Percentiles rank a stretch among this genome's conserved stretches.
Conservation (phyloP, 2,888 invertebrate species). For the Lapara coniferarum region DNA sequence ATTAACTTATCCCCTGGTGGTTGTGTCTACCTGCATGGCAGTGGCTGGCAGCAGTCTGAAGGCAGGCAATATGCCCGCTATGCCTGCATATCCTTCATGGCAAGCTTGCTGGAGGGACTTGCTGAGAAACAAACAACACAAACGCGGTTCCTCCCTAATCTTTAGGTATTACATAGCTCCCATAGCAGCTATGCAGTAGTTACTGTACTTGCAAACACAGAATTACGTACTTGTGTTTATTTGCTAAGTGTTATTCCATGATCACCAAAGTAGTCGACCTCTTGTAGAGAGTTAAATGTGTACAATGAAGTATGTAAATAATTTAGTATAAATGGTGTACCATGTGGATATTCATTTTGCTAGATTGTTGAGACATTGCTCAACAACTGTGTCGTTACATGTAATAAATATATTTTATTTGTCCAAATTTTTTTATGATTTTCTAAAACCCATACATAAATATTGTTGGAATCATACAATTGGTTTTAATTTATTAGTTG, state of each 20-base stretch:
- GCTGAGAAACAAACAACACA: slow-evolving; percentile 88
- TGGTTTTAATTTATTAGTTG: slow-evolving; percentile 30
- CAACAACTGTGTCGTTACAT: slow-evolving; percentile 63
- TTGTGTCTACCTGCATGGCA: slow-evolving; percentile 96
- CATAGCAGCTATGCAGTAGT: slow-evolving; percentile 70
- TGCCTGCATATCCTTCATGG: slow-evolving; percentile 93
- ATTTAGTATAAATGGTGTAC: slow-evolving; percentile 77
- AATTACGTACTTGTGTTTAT: slow-evolving; percentile 75
- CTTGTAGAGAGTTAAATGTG: slow-evolving; percentile 58
- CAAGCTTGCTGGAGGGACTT: slow-evolving; percentile 92
- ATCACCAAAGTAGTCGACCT: slow-evolving; percentile 76
- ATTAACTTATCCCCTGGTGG: slow-evolving; percentile 95
- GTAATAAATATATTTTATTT: slow-evolving; percentile 77
- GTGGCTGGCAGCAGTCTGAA: slow-evolving; percentile 90
- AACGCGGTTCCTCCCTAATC: slow-evolving; percentile 92
- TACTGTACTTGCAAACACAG: slow-evolving; percentile 54
- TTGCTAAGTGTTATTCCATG: slow-evolving; percentile 81
- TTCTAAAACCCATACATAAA: slow-evolving; percentile 43
- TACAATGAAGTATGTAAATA: slow-evolving; percentile 78
- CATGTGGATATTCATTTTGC: slow-evolving; percentile 74
- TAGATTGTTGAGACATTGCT: slow-evolving; percentile 69
- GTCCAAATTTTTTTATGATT: slow-evolving; percentile 43
- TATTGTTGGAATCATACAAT: slow-evolving; percentile 28
- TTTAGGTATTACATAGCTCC: slow-evolving; percentile 87
- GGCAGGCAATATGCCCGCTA: slow-evolving; percentile 92